Percentiles rank a stretch among this genome's conserved stretches.
Evolutionary conservation across 2,888 invertebrate genomes (phyloP).

Genomic region (Drosophila leonis): DNA sequence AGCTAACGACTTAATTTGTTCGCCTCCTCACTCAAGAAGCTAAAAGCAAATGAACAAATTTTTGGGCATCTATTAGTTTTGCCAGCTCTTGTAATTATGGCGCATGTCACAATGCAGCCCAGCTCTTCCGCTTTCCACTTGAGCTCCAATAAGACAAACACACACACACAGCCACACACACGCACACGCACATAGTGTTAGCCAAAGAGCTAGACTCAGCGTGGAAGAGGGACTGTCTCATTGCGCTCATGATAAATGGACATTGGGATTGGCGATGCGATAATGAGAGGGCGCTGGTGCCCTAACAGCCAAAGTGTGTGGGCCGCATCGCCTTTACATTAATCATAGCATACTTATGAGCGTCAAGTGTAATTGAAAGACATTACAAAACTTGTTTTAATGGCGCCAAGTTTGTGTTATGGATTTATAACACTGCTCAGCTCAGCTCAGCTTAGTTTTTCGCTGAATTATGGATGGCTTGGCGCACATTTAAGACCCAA

Average conservation of each 20-base stretch:
- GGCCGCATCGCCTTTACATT: conserved; percentile 66
- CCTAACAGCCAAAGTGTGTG: conserved; percentile 11
- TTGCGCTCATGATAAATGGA: conserved; percentile 73
- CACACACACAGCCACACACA: conserved; percentile 20
- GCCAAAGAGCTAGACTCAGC: conserved; percentile 48
- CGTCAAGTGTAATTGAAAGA: conserved; percentile 77
- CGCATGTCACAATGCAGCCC: conserved; percentile 36
- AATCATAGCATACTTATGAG: conserved; percentile 81
- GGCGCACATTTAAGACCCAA: conserved; percentile 12
- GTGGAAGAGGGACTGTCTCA: conserved; percentile 35
- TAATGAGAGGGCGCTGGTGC: conserved; percentile 66
- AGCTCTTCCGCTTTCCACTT: conserved; percentile 17
- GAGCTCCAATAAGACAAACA: conserved; percentile 23
- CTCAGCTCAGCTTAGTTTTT: conserved; percentile 18
- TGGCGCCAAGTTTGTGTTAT: conserved; percentile 66
- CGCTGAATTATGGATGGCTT: conserved; percentile 41
- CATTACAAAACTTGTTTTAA: conserved; percentile 78
- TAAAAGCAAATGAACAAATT: conserved; percentile 61
- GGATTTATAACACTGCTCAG: conserved; percentile 62
- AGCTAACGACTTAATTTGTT: conserved; percentile 60
- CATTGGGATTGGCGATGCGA: conserved; percentile 64
- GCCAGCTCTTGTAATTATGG: conserved; percentile 64
- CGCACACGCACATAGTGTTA: conserved; percentile 39
- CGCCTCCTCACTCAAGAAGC: conserved; percentile 26
- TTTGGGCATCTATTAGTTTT: conserved; percentile 60